phyloP scores from a whole-genome alignment of 2,797 vertebrate species.

The Mus spretus region DNA sequence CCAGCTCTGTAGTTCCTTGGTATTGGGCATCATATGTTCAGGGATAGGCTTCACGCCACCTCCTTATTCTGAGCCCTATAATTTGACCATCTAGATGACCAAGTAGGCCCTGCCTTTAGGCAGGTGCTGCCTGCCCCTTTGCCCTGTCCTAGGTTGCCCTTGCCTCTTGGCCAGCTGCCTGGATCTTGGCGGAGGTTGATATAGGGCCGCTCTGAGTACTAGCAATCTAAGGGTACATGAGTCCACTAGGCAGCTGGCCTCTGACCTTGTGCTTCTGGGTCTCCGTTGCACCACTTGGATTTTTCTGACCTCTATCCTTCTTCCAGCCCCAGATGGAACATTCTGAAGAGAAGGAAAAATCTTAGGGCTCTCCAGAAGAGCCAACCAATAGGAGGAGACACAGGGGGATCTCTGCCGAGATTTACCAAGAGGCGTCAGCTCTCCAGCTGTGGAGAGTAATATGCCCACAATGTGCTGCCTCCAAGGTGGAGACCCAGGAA shows the following conservation, averaged over 20 bases:
- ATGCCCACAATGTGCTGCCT: background rate
- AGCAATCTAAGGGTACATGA: background rate
- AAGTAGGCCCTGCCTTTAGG: background rate
- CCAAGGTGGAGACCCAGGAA: background rate
- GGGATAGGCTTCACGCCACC: background rate
- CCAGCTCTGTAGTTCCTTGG: background rate
- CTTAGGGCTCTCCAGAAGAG: background rate
- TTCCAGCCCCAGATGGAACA: background rate
- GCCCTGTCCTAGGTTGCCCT: background rate
- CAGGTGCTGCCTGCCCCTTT: background rate
- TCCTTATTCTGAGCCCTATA: background rate
- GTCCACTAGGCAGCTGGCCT: background rate
- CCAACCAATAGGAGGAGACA: background rate
- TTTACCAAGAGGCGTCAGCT: background rate
- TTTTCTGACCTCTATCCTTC: background rate
- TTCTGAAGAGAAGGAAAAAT: background rate
- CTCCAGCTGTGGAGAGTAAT: background rate
- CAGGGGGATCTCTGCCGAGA: background rate
- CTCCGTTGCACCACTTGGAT: background rate
- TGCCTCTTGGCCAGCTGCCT: background rate
- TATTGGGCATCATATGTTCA: too few species aligned
- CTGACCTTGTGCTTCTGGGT: background rate
- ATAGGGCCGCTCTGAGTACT: background rate
- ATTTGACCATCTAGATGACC: background rate
- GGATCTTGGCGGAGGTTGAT: background rate